Evolutionary conservation across 2,113 vertebrate species (phyloP), one percentile per base, ranked within the genome.

Genomic region (Otus sunia): DNA sequence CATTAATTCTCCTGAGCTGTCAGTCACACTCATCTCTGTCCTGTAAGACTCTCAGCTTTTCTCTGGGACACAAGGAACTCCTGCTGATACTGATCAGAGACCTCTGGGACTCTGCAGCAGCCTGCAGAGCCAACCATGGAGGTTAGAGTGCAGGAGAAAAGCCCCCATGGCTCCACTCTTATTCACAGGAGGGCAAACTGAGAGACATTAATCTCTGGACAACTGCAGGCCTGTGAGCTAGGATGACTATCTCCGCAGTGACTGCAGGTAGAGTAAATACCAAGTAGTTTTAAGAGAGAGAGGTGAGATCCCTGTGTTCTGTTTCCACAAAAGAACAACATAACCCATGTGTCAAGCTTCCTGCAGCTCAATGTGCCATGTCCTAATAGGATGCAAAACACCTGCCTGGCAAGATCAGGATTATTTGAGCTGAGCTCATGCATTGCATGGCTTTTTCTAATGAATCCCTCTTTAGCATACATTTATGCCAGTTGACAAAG

Each of bases 391-490:
- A 91, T 92, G 71, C 56, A 78, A 94, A 97, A 84, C 96, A 97
- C 96, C 96, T 97, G 96, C 86, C 91, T 90, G 78, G 63, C 18
- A 3, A 87, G 76, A 95, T 95, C 90, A 86, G 90, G 95, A 96
- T 96, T 95, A 87, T 96, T 82, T 82, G 73, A 96, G 85, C 72
- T 88, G 78, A 92, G 95, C 88, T 95, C 92, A 94, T 41, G 55
- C 90, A 86, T 56, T 62, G 67, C 93, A 80, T 5, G 90, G 39
- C 59, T 95, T 95, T 94, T 93, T 91, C 96, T 95, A 93, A 94
- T 92, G 94, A 97, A 96, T 96, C 96, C 92, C 90, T 96, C 92
- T 97, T 97, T 96, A 95, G 74, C 97, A 94, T 97, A 97, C 9
- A 96, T 96, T 97, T 95, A 92, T 96, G 80, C 77, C 86, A 77